Percentiles rank a stretch among this genome's conserved stretches.
Conservation (phyloP, 2,797 vertebrate genomes). For the Myripristis murdjan region DNA sequence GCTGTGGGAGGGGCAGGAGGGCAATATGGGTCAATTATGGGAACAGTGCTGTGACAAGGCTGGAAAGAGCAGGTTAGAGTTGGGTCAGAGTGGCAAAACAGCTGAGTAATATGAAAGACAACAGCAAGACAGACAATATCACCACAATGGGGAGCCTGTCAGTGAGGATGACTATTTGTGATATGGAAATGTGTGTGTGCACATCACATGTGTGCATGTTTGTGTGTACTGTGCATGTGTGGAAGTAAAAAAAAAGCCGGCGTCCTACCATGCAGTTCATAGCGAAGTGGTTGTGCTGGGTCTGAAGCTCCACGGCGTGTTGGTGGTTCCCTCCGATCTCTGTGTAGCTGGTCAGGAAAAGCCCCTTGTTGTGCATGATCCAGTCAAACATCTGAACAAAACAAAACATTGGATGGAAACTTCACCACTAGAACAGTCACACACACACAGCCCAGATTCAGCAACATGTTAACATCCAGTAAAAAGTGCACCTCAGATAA, state of each 20-base stretch:
- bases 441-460: background rate
- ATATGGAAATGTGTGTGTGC: background rate
- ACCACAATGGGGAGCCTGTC: background rate
- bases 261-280: constrained; percentile 99
- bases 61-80: constrained; percentile 90
- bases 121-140: constrained; percentile 48
- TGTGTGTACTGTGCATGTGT: constrained; percentile 1
- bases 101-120: constrained; percentile 88
- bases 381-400: constrained; percentile 99
- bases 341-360: constrained; percentile 98
- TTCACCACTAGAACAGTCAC: background rate
- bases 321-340: constrained; percentile 98
- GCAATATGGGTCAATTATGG: constrained; percentile 68
- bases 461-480: too few relatives aligned
- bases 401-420: constrained; percentile 17
- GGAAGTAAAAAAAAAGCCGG: constrained; percentile 17
- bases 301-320: constrained; percentile 97
- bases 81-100: constrained; percentile 90
- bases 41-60: constrained; percentile 67
- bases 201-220: background rate
- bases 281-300: constrained; percentile 99
- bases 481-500: background rate
- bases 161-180: background rate
- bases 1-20: constrained; percentile 51
- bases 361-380: constrained; percentile 99